These are phyloP conservation scores for Siniperca undulata DNA, from an alignment of 2,797 vertebrate species.

Conservation along the genomic window DNA sequence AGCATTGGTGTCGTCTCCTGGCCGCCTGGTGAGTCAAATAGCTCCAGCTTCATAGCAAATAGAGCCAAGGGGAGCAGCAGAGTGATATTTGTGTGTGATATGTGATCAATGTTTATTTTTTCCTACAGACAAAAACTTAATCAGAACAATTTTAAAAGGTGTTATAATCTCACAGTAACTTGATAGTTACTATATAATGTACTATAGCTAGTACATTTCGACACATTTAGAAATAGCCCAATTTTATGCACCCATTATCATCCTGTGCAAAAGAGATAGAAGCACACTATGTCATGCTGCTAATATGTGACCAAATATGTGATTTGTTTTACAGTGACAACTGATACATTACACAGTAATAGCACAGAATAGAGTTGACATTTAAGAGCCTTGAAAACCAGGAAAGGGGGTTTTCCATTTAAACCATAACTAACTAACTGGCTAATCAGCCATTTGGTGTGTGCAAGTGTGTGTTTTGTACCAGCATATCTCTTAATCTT, in stretches of 20 bases:
- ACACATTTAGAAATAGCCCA: neutral
- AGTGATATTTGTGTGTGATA: too few relatives aligned
- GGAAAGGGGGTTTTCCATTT: neutral
- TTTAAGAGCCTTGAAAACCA: neutral
- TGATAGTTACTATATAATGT: too few relatives aligned
- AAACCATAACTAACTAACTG: conserved; percentile 12
- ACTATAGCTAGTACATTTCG: neutral
- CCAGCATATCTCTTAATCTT: neutral
- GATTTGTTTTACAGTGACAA: neutral
- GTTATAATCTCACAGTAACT: neutral
- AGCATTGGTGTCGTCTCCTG: too few relatives aligned
- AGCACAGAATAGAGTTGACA: neutral
- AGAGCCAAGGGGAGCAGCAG: neutral
- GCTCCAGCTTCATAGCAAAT: neutral
- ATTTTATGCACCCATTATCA: neutral
- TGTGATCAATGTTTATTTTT: too few relatives aligned
- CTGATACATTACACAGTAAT: neutral
- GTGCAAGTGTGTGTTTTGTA: neutral
- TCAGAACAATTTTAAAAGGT: neutral
- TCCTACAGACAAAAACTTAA: too few relatives aligned
- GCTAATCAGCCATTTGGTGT: conserved; percentile 20
- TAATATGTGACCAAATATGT: conserved; percentile 4
- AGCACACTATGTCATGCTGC: neutral
- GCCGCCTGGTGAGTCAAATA: neutral
- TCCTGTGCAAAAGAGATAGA: neutral